Conservation (phyloP, 2,113 vertebrate species). For the Parus major region DNA sequence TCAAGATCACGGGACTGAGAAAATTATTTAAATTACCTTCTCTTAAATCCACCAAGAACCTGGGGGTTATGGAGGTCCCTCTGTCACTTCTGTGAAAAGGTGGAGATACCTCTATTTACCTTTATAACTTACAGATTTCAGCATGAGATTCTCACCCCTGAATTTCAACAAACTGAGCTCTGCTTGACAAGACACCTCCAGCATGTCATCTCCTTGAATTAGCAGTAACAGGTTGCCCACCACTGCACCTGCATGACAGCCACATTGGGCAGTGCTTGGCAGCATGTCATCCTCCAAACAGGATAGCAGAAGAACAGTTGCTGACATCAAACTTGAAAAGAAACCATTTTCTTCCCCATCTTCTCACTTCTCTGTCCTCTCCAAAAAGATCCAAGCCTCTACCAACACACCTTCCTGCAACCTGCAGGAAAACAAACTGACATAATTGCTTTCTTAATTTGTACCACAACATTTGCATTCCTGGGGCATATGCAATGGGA, state of each 20-base stretch:
- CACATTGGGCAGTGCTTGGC: background rate
- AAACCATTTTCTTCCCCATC: background rate
- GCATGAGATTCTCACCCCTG: background rate
- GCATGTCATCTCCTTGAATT: background rate
- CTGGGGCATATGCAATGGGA: background rate
- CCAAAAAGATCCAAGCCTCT: background rate
- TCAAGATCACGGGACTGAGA: background rate
- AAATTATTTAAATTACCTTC: background rate
- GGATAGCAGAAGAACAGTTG: background rate
- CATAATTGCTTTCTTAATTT: background rate
- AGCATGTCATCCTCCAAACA: background rate
- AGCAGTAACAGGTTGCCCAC: background rate
- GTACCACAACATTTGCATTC: background rate
- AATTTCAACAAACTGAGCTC: background rate
- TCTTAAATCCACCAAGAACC: background rate
- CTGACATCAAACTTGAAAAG: background rate
- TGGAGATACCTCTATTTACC: background rate
- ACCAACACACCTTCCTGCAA: background rate
- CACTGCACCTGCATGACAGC: background rate
- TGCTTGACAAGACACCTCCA: background rate
- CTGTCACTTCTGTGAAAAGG: background rate
- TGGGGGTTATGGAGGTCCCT: fast-evolving
- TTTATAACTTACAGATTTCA: background rate
- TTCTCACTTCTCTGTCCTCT: background rate
- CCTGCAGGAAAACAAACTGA: background rate